A percentile compares a stretch with the other conserved stretches of the same genome.
Conservation (phyloP, 2,113 vertebrate species). For the Grus americana region DNA sequence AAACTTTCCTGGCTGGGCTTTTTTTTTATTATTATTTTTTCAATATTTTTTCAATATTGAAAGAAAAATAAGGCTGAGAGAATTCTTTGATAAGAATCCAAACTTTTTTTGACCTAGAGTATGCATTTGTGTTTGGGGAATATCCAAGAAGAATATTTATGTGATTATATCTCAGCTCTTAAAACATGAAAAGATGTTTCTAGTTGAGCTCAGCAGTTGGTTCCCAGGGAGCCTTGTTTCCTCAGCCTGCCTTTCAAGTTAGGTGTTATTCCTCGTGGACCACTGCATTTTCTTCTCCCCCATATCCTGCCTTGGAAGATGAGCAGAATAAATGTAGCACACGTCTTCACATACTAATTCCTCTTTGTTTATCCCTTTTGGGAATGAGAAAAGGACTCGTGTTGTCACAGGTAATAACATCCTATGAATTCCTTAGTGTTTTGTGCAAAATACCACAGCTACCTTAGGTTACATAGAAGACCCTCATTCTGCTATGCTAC, state of each 20-base stretch:
- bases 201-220: background rate
- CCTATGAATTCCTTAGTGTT: background rate
- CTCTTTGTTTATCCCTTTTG: background rate
- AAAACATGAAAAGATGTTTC: background rate
- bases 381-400: background rate
- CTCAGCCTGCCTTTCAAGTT: background rate
- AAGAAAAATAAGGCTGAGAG: background rate
- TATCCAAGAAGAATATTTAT: background rate
- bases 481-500: background rate
- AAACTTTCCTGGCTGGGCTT: background rate
- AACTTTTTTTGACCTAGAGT: background rate
- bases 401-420: background rate
- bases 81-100: background rate
- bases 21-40: background rate
- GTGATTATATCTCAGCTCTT: background rate
- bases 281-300: background rate
- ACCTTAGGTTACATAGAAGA: background rate
- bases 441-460: background rate
- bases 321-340: background rate
- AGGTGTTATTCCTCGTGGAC: accelerated
- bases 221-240: background rate
- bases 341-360: background rate
- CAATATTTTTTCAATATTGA: background rate
- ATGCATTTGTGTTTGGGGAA: accelerated
- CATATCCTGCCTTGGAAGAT: background rate